A percentile compares a stretch with the other conserved stretches of the same genome.
Conservation (phyloP, 2,888 invertebrate species). For the Anodontia alba region DNA sequence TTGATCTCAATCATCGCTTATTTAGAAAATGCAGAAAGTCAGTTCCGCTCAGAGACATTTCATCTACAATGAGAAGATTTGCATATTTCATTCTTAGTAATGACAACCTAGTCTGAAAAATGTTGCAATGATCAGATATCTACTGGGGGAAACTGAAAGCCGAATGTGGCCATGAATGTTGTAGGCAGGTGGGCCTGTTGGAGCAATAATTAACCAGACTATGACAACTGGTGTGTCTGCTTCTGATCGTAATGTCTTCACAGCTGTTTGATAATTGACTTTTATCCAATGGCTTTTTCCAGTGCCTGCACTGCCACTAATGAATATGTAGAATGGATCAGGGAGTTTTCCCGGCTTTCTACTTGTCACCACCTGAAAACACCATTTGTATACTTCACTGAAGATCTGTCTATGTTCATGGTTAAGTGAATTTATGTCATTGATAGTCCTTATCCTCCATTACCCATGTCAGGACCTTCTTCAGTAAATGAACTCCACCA, state of each 20-base stretch:
- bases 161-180: background rate
- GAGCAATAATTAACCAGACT: background rate
- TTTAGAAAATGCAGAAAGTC: background rate
- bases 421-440: background rate
- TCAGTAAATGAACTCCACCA: background rate
- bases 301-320: background rate
- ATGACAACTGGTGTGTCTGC: background rate
- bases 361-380: background rate
- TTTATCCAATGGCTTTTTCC: background rate
- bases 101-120: background rate
- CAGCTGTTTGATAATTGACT: background rate
- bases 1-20: background rate
- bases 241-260: background rate
- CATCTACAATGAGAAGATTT: slow-evolving; percentile 32
- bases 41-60: slow-evolving; percentile 28
- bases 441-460: background rate
- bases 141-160: background rate
- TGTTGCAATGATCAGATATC: background rate
- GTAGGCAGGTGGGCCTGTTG: background rate
- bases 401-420: background rate
- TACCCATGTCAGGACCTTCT: background rate
- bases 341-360: background rate
- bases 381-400: too few species aligned
- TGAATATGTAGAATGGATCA: background rate
- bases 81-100: slow-evolving; percentile 24